Base-by-base conservation (phyloP, 1,140 invertebrate species). In the Chionoecetes opilio region DNA sequence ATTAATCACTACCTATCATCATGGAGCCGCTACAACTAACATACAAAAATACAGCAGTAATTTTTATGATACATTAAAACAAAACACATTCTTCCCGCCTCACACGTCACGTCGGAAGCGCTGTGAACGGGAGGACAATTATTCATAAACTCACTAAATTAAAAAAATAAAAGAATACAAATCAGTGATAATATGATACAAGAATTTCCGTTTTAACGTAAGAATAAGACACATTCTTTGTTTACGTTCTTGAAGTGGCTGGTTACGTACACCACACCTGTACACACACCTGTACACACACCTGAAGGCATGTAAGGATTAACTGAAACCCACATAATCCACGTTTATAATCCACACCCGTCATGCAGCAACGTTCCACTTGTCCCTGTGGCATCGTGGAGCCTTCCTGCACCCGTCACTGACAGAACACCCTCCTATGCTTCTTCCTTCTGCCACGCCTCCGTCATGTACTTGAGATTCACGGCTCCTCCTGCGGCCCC, bases 1-100 rank as follows among this genome's bases (percentile, higher is more conserved):
- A 11, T 75, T 11, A 75, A 75, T 75, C 63, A 75, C 63, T 75
- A 75, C 5, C 21, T 75, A 75, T 75, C 21, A 75, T n/a, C 63
- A 75, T 21, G 11, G 21, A 26, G 63, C 21, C 63, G 63, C 26
- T 75, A 75, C 63, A 75, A 17, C 63, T 75, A 75, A 75, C 63
- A 75, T 75, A 75, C 11, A 75, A 75, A 75, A 75, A 75, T 75
- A 75, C 63, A 75, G 63, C 63, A 75, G 63, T 75, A 75, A 75
- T 75, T 75, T n/a, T 75, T 75, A 75, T 75, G 63, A 75, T 75
- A 75, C 63, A 75, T 75, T n/a, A 75, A 75, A 75, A 17, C 46
- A 53, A 14, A 75, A n/a, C 41, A 46, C 14, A 46, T n/a, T 26
- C 63, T 75, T 75, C 63, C 63, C 26, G n/a, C n/a, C 21, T n/a